Evolutionary conservation across 2,113 vertebrate genomes (phyloP).

Genomic region (Odontesthes bonariensis): DNA sequence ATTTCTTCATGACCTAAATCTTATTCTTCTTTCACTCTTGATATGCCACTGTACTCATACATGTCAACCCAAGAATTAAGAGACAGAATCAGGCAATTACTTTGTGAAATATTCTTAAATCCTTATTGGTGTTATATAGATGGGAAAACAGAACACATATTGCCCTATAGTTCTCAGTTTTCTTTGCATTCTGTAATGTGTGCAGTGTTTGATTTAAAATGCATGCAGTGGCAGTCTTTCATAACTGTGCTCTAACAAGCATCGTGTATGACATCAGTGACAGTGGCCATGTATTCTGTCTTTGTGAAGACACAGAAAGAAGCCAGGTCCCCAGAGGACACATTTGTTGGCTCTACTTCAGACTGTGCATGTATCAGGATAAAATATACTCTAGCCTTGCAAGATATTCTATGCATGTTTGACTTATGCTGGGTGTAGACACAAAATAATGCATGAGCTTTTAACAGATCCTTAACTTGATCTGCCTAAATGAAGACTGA

Average conservation of each 20-base stretch:
- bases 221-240: constrained; percentile 47
- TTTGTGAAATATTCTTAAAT: too few species aligned
- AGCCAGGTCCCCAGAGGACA: constrained; percentile 48
- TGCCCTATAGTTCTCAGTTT: background rate
- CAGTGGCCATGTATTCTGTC: constrained; percentile 61
- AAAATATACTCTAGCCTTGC: constrained; percentile 41
- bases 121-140: too few species aligned
- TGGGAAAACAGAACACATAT: constrained; percentile 3
- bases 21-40: background rate
- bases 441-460: background rate
- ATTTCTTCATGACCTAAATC: background rate
- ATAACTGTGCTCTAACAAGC: constrained; percentile 64
- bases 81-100: too few species aligned
- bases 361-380: constrained; percentile 46
- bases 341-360: constrained; percentile 51
- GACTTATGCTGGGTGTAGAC: constrained; percentile 28
- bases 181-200: constrained; percentile 12
- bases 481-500: constrained; percentile 10
- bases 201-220: constrained; percentile 32
- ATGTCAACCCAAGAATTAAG: background rate
- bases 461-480: background rate
- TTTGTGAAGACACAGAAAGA: constrained; percentile 40
- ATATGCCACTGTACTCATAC: too few species aligned
- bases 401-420: constrained; percentile 36
- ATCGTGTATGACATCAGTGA: constrained; percentile 59